phyloP scores from a whole-genome alignment of 2,113 vertebrate species.

The Petrocephalus microphthalmus region DNA sequence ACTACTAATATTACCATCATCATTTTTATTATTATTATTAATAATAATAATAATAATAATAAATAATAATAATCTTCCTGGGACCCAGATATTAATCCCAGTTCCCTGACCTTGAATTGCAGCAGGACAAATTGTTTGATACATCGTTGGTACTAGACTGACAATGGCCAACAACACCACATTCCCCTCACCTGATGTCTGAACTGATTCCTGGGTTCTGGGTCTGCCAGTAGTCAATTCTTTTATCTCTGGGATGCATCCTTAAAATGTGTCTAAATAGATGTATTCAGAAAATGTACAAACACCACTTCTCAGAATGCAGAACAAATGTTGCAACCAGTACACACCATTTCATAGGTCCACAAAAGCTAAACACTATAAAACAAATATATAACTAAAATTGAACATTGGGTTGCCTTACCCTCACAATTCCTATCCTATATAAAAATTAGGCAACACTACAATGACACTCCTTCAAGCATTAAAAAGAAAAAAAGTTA shows the following conservation, averaged over 20 bases:
- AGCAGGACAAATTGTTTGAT: conserved; percentile 11
- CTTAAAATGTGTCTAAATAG: neutral
- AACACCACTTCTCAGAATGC: neutral
- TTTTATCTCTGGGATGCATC: neutral
- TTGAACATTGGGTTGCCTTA: neutral
- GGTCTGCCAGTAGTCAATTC: conserved; percentile 8
- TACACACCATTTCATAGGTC: neutral
- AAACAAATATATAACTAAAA: neutral
- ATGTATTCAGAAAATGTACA: neutral
- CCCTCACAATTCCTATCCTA: neutral
- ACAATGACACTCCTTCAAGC: neutral
- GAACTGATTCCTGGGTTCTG: neutral
- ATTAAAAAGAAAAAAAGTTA: neutral
- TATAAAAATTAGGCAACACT: neutral
- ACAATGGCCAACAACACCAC: neutral
- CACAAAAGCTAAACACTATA: neutral
- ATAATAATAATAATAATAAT: neutral
- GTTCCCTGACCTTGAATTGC: conserved; percentile 1
- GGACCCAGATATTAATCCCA: conserved; percentile 9
- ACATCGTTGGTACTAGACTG: neutral
- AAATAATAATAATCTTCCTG: neutral
- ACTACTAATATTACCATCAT: neutral
- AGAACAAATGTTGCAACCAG: neutral
- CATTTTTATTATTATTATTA: neutral
- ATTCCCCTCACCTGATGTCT: conserved; percentile 16